Conservation (phyloP, 1,140 invertebrate species). For the Brachionus paranguensis region DNA sequence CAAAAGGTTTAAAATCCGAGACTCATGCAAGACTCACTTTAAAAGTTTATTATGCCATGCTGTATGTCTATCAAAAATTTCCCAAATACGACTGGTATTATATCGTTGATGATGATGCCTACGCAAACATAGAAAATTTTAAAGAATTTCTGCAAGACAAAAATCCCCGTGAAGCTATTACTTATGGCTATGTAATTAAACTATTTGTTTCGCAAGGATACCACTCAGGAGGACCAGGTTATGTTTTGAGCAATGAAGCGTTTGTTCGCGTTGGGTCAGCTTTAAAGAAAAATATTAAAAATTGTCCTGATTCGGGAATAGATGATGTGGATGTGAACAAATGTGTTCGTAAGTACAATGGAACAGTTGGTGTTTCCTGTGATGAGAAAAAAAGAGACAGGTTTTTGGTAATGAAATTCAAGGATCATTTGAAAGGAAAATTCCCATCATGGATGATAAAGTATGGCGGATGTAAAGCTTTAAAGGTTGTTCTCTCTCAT, state of each 20-base stretch:
- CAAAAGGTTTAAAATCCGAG: neutral
- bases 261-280: neutral
- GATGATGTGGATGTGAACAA: slow-evolving; percentile 26
- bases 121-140: slow-evolving; percentile 60
- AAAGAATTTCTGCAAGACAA: slow-evolving; percentile 47
- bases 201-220: neutral
- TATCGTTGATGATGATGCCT: slow-evolving; percentile 90
- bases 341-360: neutral
- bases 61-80: slow-evolving; percentile 57
- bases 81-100: slow-evolving; percentile 73
- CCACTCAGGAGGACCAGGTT: slow-evolving; percentile 45
- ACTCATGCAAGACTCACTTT: neutral
- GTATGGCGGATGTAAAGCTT: neutral
- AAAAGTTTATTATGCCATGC: neutral
- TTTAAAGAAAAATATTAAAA: neutral
- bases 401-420: neutral
- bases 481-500: neutral
- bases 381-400: neutral
- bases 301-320: neutral
- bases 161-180: slow-evolving; percentile 43
- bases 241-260: slow-evolving; percentile 46
- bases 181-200: slow-evolving; percentile 8
- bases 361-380: neutral
- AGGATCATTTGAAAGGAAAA: neutral
- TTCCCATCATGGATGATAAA: neutral